Evolutionary conservation across 2,888 invertebrate genomes (phyloP).

Genomic region (Meiosimyza decipiens): DNA sequence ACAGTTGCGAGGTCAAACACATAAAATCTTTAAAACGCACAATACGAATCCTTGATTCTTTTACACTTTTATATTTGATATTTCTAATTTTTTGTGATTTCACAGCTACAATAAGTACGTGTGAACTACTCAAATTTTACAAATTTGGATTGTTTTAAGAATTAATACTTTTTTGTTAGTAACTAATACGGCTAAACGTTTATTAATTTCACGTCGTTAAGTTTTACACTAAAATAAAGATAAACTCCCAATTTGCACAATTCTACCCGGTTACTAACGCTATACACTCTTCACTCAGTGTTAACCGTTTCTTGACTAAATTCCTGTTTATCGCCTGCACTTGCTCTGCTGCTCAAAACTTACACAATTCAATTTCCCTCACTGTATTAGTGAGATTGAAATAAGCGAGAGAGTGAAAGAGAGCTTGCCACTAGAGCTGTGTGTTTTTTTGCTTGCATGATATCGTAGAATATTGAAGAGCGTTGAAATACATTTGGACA

Average conservation of each 20-base stretch:
- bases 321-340: neutral
- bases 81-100: too few species aligned
- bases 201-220: constrained; percentile 1
- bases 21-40: too few species aligned
- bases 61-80: too few species aligned
- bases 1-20: too few species aligned
- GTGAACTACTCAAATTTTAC: too few species aligned
- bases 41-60: too few species aligned
- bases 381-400: neutral
- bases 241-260: too few species aligned
- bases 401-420: constrained; percentile 2
- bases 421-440: neutral
- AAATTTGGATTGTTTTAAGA: neutral
- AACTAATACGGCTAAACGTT: neutral
- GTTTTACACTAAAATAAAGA: neutral
- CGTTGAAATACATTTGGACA: too few species aligned
- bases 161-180: neutral
- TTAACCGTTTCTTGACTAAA: constrained; percentile 28
- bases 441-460: too few species aligned
- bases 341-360: neutral
- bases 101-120: too few species aligned
- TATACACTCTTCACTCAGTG: constrained; percentile 2
- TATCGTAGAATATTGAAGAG: too few species aligned
- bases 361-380: neutral
- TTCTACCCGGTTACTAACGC: neutral